These are phyloP conservation scores for Gnathonemus echidnorhynchus DNA, from an alignment of 2,113 vertebrate genomes.

Conservation along the genomic window DNA sequence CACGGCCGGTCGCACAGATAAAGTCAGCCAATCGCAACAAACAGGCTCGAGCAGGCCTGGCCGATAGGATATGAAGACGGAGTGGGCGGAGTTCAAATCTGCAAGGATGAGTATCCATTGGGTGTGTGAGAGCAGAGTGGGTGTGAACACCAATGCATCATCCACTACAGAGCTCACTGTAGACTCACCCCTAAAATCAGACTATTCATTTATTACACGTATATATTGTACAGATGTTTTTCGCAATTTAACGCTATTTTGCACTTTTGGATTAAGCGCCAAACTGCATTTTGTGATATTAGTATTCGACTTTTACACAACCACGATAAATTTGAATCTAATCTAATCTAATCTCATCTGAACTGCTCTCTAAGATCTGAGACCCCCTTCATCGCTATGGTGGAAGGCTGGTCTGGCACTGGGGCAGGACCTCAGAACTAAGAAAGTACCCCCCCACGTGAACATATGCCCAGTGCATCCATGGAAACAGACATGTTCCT, in stretches of 20 bases:
- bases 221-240: background rate
- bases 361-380: background rate
- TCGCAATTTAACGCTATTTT: background rate
- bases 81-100: background rate
- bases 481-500: background rate
- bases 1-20: background rate
- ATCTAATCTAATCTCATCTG: background rate
- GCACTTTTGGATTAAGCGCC: background rate
- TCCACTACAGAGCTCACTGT: background rate
- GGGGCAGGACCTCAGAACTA: background rate
- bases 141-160: background rate
- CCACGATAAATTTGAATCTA: too few relatives aligned
- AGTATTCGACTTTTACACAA: too few relatives aligned
- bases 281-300: background rate
- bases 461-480: background rate
- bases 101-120: background rate
- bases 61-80: background rate
- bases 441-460: background rate
- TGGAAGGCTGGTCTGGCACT: background rate
- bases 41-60: background rate
- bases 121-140: background rate
- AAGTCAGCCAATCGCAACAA: background rate
- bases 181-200: background rate
- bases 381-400: background rate
- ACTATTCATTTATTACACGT: background rate